These are phyloP conservation scores for Paguma larvata DNA, from an alignment of 2,797 vertebrate genomes.

Conservation along the genomic window DNA sequence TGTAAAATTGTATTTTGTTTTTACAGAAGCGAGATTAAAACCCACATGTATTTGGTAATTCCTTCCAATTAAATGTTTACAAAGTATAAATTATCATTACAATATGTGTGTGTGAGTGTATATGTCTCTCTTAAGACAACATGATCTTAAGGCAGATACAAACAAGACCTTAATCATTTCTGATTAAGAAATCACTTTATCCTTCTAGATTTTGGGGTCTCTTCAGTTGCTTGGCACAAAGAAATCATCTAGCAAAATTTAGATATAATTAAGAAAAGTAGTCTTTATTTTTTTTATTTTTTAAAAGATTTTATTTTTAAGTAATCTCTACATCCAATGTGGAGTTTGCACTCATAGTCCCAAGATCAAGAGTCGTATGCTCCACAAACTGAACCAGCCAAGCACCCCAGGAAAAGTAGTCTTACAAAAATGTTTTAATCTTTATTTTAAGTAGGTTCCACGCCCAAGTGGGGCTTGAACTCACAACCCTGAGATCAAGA, in stretches of 20 bases:
- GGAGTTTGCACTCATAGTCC: background rate
- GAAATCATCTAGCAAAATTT: slow-evolving; percentile 43
- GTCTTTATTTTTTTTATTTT: background rate
- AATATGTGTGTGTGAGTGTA: background rate
- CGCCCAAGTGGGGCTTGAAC: background rate
- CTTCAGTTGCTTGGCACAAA: slow-evolving; percentile 18
- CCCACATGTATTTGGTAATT: slow-evolving; percentile 37
- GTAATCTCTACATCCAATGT: no score
- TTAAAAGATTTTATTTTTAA: background rate
- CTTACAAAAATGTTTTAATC: background rate
- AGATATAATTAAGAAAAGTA: slow-evolving; percentile 55
- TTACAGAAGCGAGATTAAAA: slow-evolving; percentile 42
- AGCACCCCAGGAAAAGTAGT: background rate
- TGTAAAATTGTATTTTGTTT: slow-evolving; percentile 57
- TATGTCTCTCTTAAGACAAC: background rate
- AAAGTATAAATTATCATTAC: slow-evolving; percentile 11
- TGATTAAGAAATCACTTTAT: background rate
- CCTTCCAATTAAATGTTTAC: slow-evolving; percentile 59
- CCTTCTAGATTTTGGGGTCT: slow-evolving; percentile 50
- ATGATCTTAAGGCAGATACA: slow-evolving; percentile 31
- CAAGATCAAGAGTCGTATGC: background rate
- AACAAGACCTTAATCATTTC: slow-evolving; percentile 24
- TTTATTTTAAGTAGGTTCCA: no score
- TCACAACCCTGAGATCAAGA: background rate
- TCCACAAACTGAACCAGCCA: background rate